Percentiles rank a stretch among this genome's conserved stretches.
Conservation (phyloP, 2,888 invertebrate species). For the Tortrix viridana region DNA sequence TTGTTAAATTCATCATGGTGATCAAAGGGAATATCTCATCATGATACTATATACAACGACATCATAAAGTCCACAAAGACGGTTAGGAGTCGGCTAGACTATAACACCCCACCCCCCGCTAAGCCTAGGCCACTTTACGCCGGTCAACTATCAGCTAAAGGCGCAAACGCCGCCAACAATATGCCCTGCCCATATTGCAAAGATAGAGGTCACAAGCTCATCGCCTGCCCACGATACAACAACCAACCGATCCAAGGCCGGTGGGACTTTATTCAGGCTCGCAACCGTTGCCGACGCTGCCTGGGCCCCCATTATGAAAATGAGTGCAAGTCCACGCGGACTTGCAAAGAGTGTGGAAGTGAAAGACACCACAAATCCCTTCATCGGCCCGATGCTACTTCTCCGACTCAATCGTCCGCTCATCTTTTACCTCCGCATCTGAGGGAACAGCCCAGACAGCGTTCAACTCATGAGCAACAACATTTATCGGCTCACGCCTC, state of each 20-base stretch:
- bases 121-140: too few relatives aligned
- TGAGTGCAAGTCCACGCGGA: conserved; percentile 2
- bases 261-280: neutral
- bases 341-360: neutral
- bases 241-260: neutral
- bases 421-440: neutral
- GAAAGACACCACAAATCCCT: neutral
- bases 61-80: too few relatives aligned
- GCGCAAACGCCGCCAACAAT: too few relatives aligned
- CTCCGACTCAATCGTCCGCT: neutral
- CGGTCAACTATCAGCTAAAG: too few relatives aligned
- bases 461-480: neutral
- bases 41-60: too few relatives aligned
- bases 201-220: neutral
- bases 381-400: neutral
- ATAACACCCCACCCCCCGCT: too few relatives aligned
- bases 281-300: neutral
- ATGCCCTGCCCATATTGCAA: neutral
- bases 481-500: neutral
- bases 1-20: too few relatives aligned
- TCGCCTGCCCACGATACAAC: neutral
- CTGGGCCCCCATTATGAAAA: neutral
- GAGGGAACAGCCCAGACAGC: neutral
- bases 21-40: too few relatives aligned
- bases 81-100: too few relatives aligned